Percentiles rank a stretch among this genome's conserved stretches.
phyloP scores from a whole-genome alignment of 2,888 invertebrate genomes.

The Sminthurinus aureus region DNA sequence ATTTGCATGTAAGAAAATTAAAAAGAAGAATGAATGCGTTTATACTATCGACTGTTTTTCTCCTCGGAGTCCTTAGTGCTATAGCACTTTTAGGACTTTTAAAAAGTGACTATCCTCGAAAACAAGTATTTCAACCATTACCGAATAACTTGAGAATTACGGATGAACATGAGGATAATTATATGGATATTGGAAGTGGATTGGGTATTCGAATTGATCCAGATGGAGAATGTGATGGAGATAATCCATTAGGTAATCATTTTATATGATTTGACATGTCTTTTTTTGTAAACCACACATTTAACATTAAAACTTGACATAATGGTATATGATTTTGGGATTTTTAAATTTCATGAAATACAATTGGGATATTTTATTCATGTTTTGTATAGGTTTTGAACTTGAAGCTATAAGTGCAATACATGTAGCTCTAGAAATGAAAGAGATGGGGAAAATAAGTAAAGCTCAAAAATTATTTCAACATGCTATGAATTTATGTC shows the following conservation, averaged over 20 bases:
- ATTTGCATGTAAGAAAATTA: constrained; percentile 22
- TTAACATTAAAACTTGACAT: too few relatives aligned
- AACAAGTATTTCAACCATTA: constrained; percentile 53
- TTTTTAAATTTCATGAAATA: background rate
- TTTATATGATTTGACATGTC: constrained; percentile 8
- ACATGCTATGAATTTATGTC: constrained; percentile 90
- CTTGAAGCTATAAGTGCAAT: constrained; percentile 85
- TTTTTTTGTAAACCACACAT: background rate
- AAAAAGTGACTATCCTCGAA: constrained; percentile 24
- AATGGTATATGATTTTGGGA: too few relatives aligned
- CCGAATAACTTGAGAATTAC: constrained; percentile 51
- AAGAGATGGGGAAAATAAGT: constrained; percentile 79
- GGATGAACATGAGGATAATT: constrained; percentile 44
- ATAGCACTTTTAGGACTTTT: constrained; percentile 5
- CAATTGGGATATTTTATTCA: too few relatives aligned
- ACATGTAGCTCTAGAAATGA: constrained; percentile 85
- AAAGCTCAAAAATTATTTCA: constrained; percentile 87
- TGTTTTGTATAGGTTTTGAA: constrained; percentile 64
- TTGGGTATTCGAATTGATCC: constrained; percentile 30
- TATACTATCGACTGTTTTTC: constrained; percentile 13
- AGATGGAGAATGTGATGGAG: constrained; percentile 57
- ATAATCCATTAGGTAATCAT: constrained; percentile 55
- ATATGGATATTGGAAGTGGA: constrained; percentile 28
- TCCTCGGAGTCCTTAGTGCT: constrained; percentile 31
- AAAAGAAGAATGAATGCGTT: constrained; percentile 32